A percentile compares a stretch with the other conserved stretches of the same genome.
Conservation (phyloP, 2,888 invertebrate species). For the Mesopsocus fuscifrons region DNA sequence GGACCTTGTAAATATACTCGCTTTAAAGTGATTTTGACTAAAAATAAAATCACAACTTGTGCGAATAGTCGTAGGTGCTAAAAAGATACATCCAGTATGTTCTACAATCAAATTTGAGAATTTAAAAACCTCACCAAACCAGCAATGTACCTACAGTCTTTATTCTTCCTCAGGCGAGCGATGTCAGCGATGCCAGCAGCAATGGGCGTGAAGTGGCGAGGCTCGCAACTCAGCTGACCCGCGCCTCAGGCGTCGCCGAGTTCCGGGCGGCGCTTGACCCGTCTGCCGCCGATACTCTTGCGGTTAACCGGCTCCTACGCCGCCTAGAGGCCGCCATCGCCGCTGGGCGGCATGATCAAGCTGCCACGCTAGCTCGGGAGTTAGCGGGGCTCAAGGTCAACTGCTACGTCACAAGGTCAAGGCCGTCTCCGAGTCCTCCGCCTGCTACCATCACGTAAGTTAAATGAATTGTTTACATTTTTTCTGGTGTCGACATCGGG, state of each 20-base stretch:
- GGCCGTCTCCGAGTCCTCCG: slow-evolving; percentile 9
- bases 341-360: slow-evolving; percentile 52
- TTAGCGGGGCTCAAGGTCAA: slow-evolving; percentile 56
- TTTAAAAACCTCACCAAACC: slow-evolving; percentile 1
- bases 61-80: no score
- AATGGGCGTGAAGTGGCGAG: slow-evolving; percentile 17
- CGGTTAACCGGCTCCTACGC: slow-evolving; percentile 41
- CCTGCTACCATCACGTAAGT: slow-evolving; percentile 19
- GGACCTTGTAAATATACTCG: no score
- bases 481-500: no score
- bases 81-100: no score
- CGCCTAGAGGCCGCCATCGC: slow-evolving; percentile 60
- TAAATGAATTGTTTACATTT: slow-evolving; percentile 6
- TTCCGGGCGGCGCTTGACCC: slow-evolving; percentile 17
- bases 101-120: not conserved
- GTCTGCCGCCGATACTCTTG: slow-evolving; percentile 28
- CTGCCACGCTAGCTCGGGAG: slow-evolving; percentile 55
- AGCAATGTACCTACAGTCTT: no score
- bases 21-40: no score
- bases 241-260: slow-evolving; percentile 19
- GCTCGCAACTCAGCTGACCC: slow-evolving; percentile 18
- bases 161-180: slow-evolving; percentile 9
- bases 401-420: slow-evolving; percentile 42
- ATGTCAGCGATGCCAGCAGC: not conserved
- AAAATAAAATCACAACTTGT: no score